Conservation (phyloP, 2,113 vertebrate species). For the Proterorhinus semilunaris region DNA sequence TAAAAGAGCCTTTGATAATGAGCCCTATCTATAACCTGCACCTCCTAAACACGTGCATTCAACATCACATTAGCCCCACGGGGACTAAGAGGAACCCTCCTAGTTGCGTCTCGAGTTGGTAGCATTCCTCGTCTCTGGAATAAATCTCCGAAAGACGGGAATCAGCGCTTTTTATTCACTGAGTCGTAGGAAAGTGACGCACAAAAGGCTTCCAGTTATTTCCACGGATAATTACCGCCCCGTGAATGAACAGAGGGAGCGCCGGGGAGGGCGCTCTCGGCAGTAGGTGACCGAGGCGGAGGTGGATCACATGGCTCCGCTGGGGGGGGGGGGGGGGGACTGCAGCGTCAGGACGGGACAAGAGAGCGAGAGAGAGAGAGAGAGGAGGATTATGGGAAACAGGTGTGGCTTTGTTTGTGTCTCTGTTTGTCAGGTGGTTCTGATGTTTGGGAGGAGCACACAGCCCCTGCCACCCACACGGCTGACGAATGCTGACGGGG, state of each 20-base stretch:
- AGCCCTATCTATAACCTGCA: not conserved
- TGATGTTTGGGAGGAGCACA: slow-evolving; percentile 58
- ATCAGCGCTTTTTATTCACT: slow-evolving; percentile 46
- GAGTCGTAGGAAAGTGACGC: slow-evolving; percentile 58
- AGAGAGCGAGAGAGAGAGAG: slow-evolving; percentile 14
- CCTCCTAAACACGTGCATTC: slow-evolving; percentile 4
- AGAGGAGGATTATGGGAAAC: slow-evolving; percentile 68
- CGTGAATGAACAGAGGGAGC: slow-evolving; percentile 69
- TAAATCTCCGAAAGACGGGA: slow-evolving; percentile 48
- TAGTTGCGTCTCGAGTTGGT: slow-evolving; percentile 10
- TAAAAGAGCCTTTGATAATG: not conserved
- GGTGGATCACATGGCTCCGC: slow-evolving; percentile 44
- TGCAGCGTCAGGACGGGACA: slow-evolving; percentile 64
- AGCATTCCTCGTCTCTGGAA: slow-evolving; percentile 33
- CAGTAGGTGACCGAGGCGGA: slow-evolving; percentile 30
- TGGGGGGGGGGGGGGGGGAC: slow-evolving; percentile 28
- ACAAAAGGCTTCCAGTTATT: slow-evolving; percentile 70
- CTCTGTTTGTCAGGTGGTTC: slow-evolving; percentile 48
- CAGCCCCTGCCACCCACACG: slow-evolving; percentile 55
- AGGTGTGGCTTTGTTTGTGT: slow-evolving; percentile 67
- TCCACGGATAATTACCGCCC: slow-evolving; percentile 62
- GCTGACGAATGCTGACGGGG: slow-evolving; percentile 9
- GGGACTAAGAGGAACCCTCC: slow-evolving; percentile 23
- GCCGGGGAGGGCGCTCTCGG: slow-evolving; percentile 18
- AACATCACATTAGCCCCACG: slow-evolving; percentile 20